A percentile compares a stretch with the other conserved stretches of the same genome.
phyloP scores from a whole-genome alignment of 2,113 vertebrate genomes.

The Elephantulus edwardii region DNA sequence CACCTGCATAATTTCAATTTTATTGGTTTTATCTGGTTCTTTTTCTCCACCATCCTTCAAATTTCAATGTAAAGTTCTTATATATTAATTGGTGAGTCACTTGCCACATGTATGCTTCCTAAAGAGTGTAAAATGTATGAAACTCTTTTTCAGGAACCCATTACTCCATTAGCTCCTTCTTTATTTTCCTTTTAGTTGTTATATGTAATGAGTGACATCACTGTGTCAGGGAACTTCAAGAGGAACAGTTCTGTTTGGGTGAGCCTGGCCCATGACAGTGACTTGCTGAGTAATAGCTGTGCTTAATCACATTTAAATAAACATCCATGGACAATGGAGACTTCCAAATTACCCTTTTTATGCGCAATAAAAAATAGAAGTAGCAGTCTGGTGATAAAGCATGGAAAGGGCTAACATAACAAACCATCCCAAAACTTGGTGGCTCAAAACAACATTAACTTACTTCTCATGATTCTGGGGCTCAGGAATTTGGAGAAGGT shows the following conservation, averaged over 20 bases:
- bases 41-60: slow-evolving; percentile 18
- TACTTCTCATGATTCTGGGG: background rate
- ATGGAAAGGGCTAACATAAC: background rate
- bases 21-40: background rate
- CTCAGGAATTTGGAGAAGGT: background rate
- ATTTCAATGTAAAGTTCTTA: slow-evolving; percentile 17
- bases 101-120: slow-evolving; percentile 15
- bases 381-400: background rate
- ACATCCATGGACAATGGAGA: background rate
- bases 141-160: background rate
- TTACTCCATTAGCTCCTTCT: background rate
- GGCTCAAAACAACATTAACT: background rate
- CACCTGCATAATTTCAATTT: background rate
- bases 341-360: slow-evolving; percentile 4
- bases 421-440: background rate
- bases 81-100: slow-evolving; percentile 8
- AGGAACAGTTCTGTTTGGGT: background rate
- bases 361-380: slow-evolving; percentile 2
- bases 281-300: background rate
- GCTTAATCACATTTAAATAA: background rate
- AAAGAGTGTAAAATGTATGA: background rate
- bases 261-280: background rate
- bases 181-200: background rate
- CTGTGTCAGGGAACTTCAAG: background rate
- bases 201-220: background rate